phyloP scores from a whole-genome alignment of 2,113 vertebrate genomes.

The Caranx ignobilis region DNA sequence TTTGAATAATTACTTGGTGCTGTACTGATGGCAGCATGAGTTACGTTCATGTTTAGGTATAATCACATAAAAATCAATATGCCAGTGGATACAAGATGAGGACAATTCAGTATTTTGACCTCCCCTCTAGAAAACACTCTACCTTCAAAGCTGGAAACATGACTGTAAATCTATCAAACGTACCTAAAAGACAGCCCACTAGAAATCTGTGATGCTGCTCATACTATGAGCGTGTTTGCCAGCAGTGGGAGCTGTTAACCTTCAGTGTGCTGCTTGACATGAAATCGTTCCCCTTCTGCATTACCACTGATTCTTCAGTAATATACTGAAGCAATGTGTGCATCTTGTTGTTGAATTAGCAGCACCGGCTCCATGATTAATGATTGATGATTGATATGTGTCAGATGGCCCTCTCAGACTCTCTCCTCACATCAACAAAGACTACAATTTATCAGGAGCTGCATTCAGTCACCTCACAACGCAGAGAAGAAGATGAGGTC shows the following conservation, averaged over 20 bases:
- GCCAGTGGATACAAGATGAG: background rate
- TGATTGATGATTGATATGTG: background rate
- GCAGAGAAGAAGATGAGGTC: conserved; percentile 51
- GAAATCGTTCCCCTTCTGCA: conserved; percentile 32
- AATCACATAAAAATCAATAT: background rate
- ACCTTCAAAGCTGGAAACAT: background rate
- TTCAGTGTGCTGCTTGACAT: conserved; percentile 31
- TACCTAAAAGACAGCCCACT: background rate
- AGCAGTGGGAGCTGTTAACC: conserved; percentile 76
- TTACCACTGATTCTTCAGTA: conserved; percentile 47
- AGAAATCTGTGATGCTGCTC: background rate
- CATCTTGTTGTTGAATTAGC: conserved; percentile 50
- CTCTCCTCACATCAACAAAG: conserved; percentile 25
- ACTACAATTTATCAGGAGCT: conserved; percentile 46
- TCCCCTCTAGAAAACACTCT: background rate
- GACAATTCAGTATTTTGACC: background rate
- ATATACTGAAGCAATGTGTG: conserved; percentile 29
- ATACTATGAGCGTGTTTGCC: conserved; percentile 33
- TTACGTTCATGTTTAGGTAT: background rate
- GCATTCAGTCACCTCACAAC: conserved; percentile 40
- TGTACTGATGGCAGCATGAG: too few relatives aligned
- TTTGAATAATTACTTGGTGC: background rate
- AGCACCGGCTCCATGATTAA: background rate
- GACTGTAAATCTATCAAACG: conserved; percentile 12
- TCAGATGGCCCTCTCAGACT: conserved; percentile 29